Evolutionary conservation across 2,797 vertebrate species (phyloP).

Genomic region (Acanthornis magna): DNA sequence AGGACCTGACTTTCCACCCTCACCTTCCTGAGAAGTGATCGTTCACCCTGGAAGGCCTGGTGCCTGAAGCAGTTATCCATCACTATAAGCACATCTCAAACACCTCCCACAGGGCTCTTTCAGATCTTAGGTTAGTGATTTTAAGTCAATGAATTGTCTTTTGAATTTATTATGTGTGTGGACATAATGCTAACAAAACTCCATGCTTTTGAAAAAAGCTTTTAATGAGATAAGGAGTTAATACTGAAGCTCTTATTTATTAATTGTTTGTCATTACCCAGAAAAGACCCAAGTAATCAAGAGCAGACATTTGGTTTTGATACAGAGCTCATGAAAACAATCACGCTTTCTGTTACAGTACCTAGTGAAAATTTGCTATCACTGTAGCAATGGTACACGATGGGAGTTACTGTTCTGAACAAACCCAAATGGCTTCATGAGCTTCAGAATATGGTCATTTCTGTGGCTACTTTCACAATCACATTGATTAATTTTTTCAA

Average conservation of each 20-base stretch:
- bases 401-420: background rate
- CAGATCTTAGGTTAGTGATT: background rate
- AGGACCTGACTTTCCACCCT: background rate
- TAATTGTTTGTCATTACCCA: background rate
- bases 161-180: background rate
- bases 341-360: background rate
- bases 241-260: background rate
- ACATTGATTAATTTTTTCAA: background rate
- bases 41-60: background rate
- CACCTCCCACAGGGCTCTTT: background rate
- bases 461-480: background rate
- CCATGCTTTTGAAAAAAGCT: background rate
- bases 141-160: background rate
- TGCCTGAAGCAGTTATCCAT: background rate
- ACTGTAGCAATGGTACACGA: rapidly evolving
- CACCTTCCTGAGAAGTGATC: background rate
- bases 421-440: background rate
- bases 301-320: background rate
- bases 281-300: background rate
- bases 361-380: background rate
- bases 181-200: background rate
- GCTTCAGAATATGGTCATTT: background rate
- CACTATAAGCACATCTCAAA: background rate
- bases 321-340: background rate
- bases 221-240: background rate